These are phyloP conservation scores for Leptarthrus brevirostris DNA, from an alignment of 2,888 invertebrate species.

Conservation along the genomic window DNA sequence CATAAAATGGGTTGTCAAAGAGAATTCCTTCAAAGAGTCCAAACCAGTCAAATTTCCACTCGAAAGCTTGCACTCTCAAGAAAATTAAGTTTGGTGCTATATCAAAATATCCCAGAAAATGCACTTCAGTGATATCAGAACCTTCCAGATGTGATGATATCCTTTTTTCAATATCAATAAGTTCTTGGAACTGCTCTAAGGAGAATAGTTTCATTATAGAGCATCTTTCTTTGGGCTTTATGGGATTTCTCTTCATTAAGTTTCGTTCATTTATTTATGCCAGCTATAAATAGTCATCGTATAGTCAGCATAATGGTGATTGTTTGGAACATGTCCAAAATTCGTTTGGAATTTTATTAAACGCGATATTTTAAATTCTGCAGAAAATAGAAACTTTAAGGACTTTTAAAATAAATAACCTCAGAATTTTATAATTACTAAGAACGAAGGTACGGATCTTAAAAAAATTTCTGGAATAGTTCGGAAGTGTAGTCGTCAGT, in stretches of 20 bases:
- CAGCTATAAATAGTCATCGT: neutral
- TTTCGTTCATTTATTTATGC: conserved; percentile 15
- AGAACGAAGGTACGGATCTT: no score
- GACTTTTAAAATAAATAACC: no score
- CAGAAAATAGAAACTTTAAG: neutral
- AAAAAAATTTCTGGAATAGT: no score
- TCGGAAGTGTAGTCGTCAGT: no score
- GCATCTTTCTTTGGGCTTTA: conserved; percentile 7
- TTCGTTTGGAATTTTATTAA: neutral
- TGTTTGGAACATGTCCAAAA: conserved; percentile 6
- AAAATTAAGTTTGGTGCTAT: conserved; percentile 12
- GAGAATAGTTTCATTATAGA: neutral
- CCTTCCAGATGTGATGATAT: neutral
- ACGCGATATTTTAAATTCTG: conserved; percentile 10
- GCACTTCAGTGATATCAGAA: conserved; percentile 9
- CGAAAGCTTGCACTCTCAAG: conserved; percentile 5
- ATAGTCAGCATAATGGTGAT: neutral
- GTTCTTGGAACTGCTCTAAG: neutral
- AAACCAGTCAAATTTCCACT: conserved; percentile 8
- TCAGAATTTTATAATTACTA: no score
- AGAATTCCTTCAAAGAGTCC: neutral
- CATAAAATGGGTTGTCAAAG: conserved; percentile 14
- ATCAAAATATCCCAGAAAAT: conserved; percentile 9
- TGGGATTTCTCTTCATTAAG: conserved; percentile 20
- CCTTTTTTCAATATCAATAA: conserved; percentile 1